These are phyloP conservation scores for Odontamblyopus lacepedii DNA, from an alignment of 2,797 vertebrate genomes.

Conservation along the genomic window DNA sequence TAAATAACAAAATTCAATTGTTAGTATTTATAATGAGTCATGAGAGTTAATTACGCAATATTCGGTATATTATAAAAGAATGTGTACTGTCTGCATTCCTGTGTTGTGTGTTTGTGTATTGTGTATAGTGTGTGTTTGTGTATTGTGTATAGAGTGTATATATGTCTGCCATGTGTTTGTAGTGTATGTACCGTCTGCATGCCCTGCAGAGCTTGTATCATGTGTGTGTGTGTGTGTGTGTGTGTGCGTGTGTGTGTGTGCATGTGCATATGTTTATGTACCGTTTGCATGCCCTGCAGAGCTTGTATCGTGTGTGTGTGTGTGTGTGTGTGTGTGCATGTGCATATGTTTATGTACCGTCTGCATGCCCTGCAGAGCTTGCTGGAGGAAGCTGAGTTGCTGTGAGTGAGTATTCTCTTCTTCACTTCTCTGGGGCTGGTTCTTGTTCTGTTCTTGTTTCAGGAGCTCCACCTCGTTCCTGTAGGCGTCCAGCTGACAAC, in stretches of 20 bases:
- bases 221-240: background rate
- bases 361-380: conserved; percentile 95
- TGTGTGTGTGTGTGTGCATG: background rate
- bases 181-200: background rate
- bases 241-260: background rate
- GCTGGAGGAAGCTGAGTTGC: conserved; percentile 91
- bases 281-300: conserved; percentile 96
- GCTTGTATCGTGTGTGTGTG: conserved; percentile 74
- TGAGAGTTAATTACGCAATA: too few relatives aligned
- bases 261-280: conserved; percentile 42
- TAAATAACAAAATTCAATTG: too few relatives aligned
- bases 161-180: conserved; percentile 55
- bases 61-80: too few relatives aligned
- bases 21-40: too few relatives aligned
- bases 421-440: conserved; percentile 78
- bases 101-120: conserved; percentile 36
- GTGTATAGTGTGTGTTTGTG: background rate
- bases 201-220: conserved; percentile 1
- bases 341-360: conserved; percentile 75
- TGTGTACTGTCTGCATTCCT: conserved; percentile 93
- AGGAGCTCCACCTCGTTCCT: conserved; percentile 75
- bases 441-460: conserved; percentile 92
- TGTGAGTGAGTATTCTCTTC: conserved; percentile 89
- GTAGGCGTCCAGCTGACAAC: conserved; percentile 93
- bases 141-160: background rate